Base-by-base conservation (phyloP, 2,888 invertebrate species). In the Metalampra italica region DNA sequence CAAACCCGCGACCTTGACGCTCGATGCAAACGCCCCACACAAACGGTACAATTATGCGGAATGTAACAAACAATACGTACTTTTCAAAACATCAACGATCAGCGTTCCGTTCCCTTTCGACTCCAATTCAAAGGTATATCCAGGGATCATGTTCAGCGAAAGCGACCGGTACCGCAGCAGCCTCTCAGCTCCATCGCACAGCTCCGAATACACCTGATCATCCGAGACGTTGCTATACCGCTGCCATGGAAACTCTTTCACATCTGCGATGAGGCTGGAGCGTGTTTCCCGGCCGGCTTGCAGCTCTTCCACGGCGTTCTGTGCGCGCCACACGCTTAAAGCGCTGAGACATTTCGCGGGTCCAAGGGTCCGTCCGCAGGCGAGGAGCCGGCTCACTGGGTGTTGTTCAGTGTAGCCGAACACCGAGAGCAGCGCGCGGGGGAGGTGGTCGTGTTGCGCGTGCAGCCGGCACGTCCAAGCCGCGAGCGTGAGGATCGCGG, bases 301-400 rank as follows among this genome's bases (percentile, higher is more conserved):
- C 46, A 68, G 61, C 2, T 59, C 47, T 36, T 64, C 51, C 46
- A 76, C 45, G 1, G 84, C 83, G 22, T 71, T 71, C 61, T 81
- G 73, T 29, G 92, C 85, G 41, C 91, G 89, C 80, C 91, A 91
- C 14, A 89, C 70, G 43, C 91, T 82, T 49, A 91, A 87, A n/a
- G 91, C 82, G 66, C 90, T 90, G 44, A 92, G 67, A 68, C 92
- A 92, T 71, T 90, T 90, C 50, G 87, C 52, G 7, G 90, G 73
- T 43, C 90, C 90, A 45, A 88, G 67, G n/a, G 65, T 57, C 50
- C 64, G 62, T 9, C 73, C 59, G 62, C 89, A 88, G 43, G 66
- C 53, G 30, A 76, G 46, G 41, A 80, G 57, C 43, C 63, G 64
- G 45, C 61, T 58, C 14, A 73, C 52, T 5, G 64, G 56, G 29